Evolutionary conservation across 2,113 vertebrate genomes (phyloP), one percentile per base, ranked within the genome.

Genomic region (Danio rerio): DNA sequence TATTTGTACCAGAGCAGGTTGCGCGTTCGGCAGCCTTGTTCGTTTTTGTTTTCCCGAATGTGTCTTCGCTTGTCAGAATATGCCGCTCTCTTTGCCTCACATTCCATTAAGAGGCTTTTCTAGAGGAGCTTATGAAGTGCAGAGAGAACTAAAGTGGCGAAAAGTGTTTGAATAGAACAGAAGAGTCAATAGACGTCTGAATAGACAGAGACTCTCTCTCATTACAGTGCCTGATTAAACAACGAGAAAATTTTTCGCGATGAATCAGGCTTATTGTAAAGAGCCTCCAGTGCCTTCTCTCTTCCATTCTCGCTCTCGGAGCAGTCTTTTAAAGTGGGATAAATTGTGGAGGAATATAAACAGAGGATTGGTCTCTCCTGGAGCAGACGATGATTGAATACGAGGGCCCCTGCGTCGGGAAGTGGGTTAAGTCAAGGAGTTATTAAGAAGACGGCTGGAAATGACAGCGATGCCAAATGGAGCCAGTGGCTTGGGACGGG

Each of bases 201-300:
- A 83, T 79, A 81, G 83, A 77, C 62, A 83, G 66, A 42, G 58
- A 70, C 69, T 63, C 56, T 4, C 73, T 74, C 81, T 82, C 80
- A 78, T 86, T 85, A 84, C 70, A 61, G 62, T 12, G 80, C 10
- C 68, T 85, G 85, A 86, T 87, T 87, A 84, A 88, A 82, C 81
- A 78, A 65, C 53, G 40, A 77, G 20, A 52, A 80, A 72, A 80
- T 81, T 73, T 31, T 70, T 63, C 50, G 80, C 62, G 72, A 86
- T 70, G 76, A 83, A 79, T 82, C 81, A 66, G 63, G 59, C 80
- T 71, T 73, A 83, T 78, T 81, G 58, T 86, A 71, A 84, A 82
- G 81, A 78, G 68, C 63, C 73, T 70, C 78, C 63, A n/a, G 49
- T 69, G 81, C n/a, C 53, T 50, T 81, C 21, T 69, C 50, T 68